phyloP scores from a whole-genome alignment of 30 jellyfish, hydroid and myxozoan genomes.

The Turritopsis rubra region DNA sequence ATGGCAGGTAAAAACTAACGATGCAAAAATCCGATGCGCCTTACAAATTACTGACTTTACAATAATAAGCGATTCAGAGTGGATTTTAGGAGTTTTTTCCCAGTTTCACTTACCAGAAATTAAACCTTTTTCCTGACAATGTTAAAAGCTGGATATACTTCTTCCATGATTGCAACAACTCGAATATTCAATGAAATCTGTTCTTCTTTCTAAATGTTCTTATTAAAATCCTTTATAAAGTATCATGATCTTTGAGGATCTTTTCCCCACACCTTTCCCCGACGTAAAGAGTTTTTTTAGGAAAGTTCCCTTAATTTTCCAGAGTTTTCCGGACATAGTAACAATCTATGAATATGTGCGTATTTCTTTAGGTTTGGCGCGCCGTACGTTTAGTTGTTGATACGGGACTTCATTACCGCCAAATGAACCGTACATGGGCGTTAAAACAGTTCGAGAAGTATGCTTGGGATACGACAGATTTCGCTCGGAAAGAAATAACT shows the following conservation, averaged over 20 bases:
- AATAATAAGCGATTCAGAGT: constrained; percentile 36
- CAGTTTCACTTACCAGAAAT: too few relatives aligned
- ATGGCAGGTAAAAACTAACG: constrained; percentile 77
- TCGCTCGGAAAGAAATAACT: constrained; percentile 74
- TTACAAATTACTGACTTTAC: constrained; percentile 35
- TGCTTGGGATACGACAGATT: constrained; percentile 88
- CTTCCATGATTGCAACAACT: too few relatives aligned
- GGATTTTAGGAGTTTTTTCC: constrained; percentile 64
- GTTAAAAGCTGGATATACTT: too few relatives aligned
- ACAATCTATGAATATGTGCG: background rate
- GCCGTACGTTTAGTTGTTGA: constrained; percentile 86
- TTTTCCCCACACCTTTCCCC: too few relatives aligned
- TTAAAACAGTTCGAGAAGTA: constrained; percentile 64
- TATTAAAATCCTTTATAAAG: too few relatives aligned
- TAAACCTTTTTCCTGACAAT: too few relatives aligned
- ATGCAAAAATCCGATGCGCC: too few relatives aligned
- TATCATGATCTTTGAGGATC: too few relatives aligned
- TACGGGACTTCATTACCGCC: constrained; percentile 78
- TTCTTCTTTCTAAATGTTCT: too few relatives aligned
- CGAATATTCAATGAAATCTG: too few relatives aligned
- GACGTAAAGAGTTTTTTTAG: background rate
- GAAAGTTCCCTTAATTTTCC: background rate
- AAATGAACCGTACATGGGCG: constrained; percentile 89
- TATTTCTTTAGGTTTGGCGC: constrained; percentile 57
- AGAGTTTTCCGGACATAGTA: background rate